A percentile compares a stretch with the other conserved stretches of the same genome.
phyloP scores from a whole-genome alignment of 2,888 invertebrate genomes.

The Oligia latruncula region DNA sequence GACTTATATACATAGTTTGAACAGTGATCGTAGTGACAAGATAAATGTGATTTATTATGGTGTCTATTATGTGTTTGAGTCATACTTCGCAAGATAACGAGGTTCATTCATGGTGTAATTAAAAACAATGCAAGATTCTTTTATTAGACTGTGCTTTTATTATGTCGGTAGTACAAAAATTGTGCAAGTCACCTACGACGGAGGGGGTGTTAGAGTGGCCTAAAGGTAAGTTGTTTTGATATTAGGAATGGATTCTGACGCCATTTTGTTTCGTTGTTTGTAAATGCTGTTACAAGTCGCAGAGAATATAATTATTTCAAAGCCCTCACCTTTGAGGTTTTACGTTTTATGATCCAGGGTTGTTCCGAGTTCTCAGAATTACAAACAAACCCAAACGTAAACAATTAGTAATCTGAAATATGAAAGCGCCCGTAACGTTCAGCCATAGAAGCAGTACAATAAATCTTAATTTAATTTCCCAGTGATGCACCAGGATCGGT shows the following conservation, averaged over 20 bases:
- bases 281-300: conserved; percentile 1
- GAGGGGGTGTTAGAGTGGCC: conserved; percentile 50
- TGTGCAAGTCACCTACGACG: conserved; percentile 53
- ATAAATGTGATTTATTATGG: conserved; percentile 63
- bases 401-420: conserved; percentile 61
- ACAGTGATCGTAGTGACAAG: conserved; percentile 45
- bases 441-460: conserved; percentile 44
- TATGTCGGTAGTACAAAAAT: conserved; percentile 49
- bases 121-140: conserved; percentile 44
- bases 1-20: conserved; percentile 39
- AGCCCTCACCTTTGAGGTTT: conserved; percentile 33
- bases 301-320: conserved; percentile 23
- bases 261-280: conserved; percentile 25
- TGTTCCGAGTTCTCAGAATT: conserved; percentile 48
- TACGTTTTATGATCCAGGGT: conserved; percentile 32
- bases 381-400: conserved; percentile 42
- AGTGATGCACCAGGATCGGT: conserved; percentile 55
- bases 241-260: background rate
- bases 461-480: conserved; percentile 56
- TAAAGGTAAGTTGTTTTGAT: conserved; percentile 59
- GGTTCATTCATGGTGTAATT: conserved; percentile 56
- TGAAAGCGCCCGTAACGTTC: conserved; percentile 47
- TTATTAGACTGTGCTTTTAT: conserved; percentile 26
- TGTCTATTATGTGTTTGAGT: conserved; percentile 49
- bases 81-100: conserved; percentile 42